Conservation (phyloP, 2,113 vertebrate species). For the Callorhinus ursinus region DNA sequence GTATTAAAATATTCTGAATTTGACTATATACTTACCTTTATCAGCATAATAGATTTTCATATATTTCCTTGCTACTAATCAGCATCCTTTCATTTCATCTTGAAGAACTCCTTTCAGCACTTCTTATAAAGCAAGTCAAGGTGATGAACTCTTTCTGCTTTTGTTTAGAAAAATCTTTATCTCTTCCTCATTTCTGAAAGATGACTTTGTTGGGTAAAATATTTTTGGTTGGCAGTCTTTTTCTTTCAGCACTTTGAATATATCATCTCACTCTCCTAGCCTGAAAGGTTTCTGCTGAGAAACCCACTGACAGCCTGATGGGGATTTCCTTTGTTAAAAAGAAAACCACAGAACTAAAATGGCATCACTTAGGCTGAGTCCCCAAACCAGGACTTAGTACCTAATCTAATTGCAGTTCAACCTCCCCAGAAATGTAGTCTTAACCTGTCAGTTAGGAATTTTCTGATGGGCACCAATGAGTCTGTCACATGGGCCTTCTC, state of each 20-base stretch:
- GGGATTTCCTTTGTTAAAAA: neutral
- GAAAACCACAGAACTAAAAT: neutral
- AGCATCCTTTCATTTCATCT: neutral
- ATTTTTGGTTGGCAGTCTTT: neutral
- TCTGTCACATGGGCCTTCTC: neutral
- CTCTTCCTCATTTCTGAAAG: neutral
- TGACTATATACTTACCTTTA: neutral
- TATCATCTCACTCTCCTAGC: neutral
- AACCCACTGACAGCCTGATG: neutral
- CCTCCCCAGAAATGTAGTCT: neutral
- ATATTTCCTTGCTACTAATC: neutral
- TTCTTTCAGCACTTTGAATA: neutral
- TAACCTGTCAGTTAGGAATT: neutral
- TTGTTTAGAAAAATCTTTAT: neutral
- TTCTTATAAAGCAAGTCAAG: neutral
- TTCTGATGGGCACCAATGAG: neutral
- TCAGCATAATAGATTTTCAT: neutral
- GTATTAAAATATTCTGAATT: neutral
- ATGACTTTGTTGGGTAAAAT: neutral
- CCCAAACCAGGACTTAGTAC: neutral
- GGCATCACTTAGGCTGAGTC: neutral
- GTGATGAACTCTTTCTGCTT: neutral
- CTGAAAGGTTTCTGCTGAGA: neutral
- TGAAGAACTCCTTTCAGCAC: neutral
- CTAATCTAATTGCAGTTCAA: neutral